Percentiles rank a stretch among this genome's conserved stretches.
These are phyloP conservation scores for Silurus lanzhouensis DNA, from an alignment of 2,797 vertebrate species.

Conservation along the genomic window DNA sequence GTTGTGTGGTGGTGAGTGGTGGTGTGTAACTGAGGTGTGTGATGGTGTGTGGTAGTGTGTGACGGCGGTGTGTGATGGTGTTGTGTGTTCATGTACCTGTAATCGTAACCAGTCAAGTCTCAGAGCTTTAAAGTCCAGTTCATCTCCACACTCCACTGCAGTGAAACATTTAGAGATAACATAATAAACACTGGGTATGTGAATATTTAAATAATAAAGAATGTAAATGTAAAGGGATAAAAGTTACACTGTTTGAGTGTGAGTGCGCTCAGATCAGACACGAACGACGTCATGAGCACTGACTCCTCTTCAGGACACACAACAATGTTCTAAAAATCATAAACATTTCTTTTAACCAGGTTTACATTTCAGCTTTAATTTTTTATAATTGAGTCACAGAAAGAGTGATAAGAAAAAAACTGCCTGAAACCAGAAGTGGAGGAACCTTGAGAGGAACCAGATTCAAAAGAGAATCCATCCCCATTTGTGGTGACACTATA, in stretches of 20 bases:
- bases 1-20: not conserved
- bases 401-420: not conserved
- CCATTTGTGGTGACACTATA: too few species aligned
- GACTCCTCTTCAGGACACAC: constrained; percentile 97
- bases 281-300: constrained; percentile 87
- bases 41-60: not conserved
- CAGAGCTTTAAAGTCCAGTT: constrained; percentile 83
- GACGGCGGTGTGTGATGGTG: not conserved
- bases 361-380: too few species aligned
- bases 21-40: not conserved
- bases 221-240: not conserved
- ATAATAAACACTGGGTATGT: not conserved
- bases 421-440: not conserved
- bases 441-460: not conserved
- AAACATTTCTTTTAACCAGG: not conserved
- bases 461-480: not conserved
- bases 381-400: too few species aligned
- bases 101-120: constrained; percentile 91
- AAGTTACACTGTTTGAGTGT: constrained; percentile 76
- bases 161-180: not conserved
- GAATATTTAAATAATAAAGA: too few species aligned
- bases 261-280: constrained; percentile 83
- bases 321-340: constrained; percentile 77
- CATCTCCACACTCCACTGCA: constrained; percentile 81
- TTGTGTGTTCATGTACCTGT: constrained; percentile 75